These are phyloP conservation scores for Apodemia duryi DNA, from an alignment of 2,888 invertebrate genomes.

Conservation along the genomic window DNA sequence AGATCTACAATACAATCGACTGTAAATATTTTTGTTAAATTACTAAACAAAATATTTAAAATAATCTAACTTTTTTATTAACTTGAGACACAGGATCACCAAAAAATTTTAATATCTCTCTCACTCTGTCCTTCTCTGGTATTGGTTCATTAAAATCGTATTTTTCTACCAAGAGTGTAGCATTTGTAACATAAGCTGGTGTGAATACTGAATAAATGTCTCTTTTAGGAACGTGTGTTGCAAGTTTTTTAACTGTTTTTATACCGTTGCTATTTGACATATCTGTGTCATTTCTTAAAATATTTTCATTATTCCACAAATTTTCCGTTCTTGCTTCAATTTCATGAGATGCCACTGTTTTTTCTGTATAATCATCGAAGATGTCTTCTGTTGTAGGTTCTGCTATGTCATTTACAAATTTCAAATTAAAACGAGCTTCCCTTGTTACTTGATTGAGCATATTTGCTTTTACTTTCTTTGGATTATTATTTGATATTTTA, in stretches of 20 bases:
- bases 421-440: conserved; percentile 8
- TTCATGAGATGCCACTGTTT: conserved; percentile 26
- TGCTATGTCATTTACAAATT: conserved; percentile 10
- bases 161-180: conserved; percentile 47
- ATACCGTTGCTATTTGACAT: not conserved
- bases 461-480: not conserved
- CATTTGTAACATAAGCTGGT: conserved; percentile 46
- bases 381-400: conserved; percentile 16
- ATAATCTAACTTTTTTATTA: conserved; percentile 44
- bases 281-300: conserved; percentile 11
- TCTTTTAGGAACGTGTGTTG: conserved; percentile 45
- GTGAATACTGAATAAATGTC: conserved; percentile 42
- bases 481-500: conserved; percentile 23
- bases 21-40: no score
- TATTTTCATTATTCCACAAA: conserved; percentile 35
- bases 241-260: conserved; percentile 21
- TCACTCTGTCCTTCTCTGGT: conserved; percentile 50
- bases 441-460: not conserved
- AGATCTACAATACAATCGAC: no score
- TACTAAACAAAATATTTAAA: conserved; percentile 9
- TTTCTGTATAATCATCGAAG: conserved; percentile 18
- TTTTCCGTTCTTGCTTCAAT: conserved; percentile 42
- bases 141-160: conserved; percentile 59
- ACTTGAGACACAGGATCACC: conserved; percentile 41
- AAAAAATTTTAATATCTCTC: conserved; percentile 40